Base-by-base conservation (phyloP, 1,140 invertebrate species). In the Propsilocerus akamusi region DNA sequence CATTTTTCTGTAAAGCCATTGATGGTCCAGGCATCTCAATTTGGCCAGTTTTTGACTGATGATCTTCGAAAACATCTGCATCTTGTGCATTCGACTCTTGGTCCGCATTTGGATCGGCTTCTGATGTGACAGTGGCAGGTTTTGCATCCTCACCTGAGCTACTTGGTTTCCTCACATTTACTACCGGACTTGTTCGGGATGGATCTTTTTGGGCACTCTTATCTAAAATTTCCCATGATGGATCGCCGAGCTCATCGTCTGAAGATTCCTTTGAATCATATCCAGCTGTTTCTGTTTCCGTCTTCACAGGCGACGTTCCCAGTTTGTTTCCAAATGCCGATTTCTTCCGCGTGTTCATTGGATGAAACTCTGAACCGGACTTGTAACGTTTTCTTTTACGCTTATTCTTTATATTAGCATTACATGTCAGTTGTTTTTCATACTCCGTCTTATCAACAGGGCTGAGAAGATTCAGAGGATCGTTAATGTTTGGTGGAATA, bases 401-500 rank as follows among this genome's bases (percentile, higher is more conserved):
- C 14, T 41, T 41, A 14, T 41, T 41, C 17, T 17, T 41, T 1
- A 20, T 1, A 41, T 41, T 41, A 20, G 12, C 34, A 2, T 30
- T 30, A 30, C 61, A 65, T 6, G 59, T 74, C 3, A 86, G 62
- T 55, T 82, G 74, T 54, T 84, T 78, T 59, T 84, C 79, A 65
- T 87, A 83, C 53, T 86, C 82, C 22, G 78, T 80, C 56, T 85
- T 80, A 59, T 87, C 81, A n/a, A 84, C 75, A 20, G 77, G 81
- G 57, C 81, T 80, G 56, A 80, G 78, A 46, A 96, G 66, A 67
- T 93, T 91, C 20, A 96, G 64, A 2, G 92, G 91, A 70, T 96
- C 92, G 55, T 81, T 75, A 51, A 91, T 89, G 66, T 96, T 92
- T 25, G 83, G 83, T 46, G 91, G 91, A 60, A 95, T 91, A 24